Base-by-base conservation (phyloP, 1,140 invertebrate species). In the Theocolax elegans region DNA sequence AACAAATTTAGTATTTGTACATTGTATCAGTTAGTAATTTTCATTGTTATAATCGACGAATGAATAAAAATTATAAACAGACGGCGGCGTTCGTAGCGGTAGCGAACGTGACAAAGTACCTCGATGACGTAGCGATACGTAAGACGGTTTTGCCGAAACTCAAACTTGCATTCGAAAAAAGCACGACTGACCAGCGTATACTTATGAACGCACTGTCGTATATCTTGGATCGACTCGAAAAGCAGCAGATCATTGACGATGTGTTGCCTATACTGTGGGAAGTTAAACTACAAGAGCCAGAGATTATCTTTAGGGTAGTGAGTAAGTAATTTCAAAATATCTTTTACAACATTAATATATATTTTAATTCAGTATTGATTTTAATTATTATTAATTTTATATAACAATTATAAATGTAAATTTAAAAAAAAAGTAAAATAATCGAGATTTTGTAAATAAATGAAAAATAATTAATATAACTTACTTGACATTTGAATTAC, bases 201-300 rank as follows among this genome's bases (percentile, higher is more conserved):
- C 89, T 94, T 8, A 89, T 91, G 75, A 92, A 93, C 72, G 91
- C 94, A 13, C 83, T 96, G 0, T 89, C 90, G 1, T 93, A 93
- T 79, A 93, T 93, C 1, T 84, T 97, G 49, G 90, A 93, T 72
- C 91, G 94, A 62, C 86, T 99, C 64, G 95, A 98, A 72, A 92
- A 94, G 74, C 90, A 91, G 53, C 92, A 94, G 79, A 95, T 98
- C 53, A 90, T 97, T 71, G 96, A 98, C 75, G 93, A 97, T 73
- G 94, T 99, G 0, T 88, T 98, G 72, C 96, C 96, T 1, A 88
- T 98, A 64, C 87, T 99, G n/a, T 93, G 92, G 71, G 92, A 95
- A 72, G 94, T 96, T 62, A 90, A 92, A 49, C 89, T 97, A 27
- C 92, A 93, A 58, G 96, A 99, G 81, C 93, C 95, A 0, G 91